These are phyloP conservation scores for Mormyrus lacerda DNA, from an alignment of 2,113 vertebrate genomes.

Conservation along the genomic window DNA sequence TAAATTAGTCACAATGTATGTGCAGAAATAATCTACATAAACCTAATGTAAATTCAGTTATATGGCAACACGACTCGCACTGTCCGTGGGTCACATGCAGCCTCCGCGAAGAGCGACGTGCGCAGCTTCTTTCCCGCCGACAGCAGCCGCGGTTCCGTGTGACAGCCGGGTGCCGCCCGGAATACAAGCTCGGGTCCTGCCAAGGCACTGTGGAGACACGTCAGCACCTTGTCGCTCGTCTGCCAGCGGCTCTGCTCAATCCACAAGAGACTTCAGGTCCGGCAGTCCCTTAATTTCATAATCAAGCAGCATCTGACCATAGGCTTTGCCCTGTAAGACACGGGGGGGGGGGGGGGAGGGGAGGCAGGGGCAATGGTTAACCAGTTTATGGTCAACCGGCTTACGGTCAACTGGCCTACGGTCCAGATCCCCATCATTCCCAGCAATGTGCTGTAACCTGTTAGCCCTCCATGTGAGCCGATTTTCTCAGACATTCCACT, in stretches of 20 bases:
- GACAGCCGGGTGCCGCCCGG: neutral
- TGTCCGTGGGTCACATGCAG: no score
- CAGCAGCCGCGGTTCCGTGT: neutral
- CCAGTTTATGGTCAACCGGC: neutral
- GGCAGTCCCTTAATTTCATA: constrained; percentile 71
- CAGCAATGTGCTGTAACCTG: neutral
- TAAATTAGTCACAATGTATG: neutral
- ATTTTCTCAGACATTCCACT: neutral
- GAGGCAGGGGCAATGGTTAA: neutral
- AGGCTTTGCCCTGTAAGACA: constrained; percentile 69
- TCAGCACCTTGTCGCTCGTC: neutral
- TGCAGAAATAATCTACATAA: neutral
- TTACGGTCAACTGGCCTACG: neutral
- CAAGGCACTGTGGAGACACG: neutral
- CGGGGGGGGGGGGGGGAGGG: neutral
- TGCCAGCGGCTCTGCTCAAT: constrained; percentile 39
- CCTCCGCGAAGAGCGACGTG: neutral
- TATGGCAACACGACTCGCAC: neutral
- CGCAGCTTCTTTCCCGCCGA: neutral
- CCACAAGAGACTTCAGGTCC: constrained; percentile 73
- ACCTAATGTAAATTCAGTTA: neutral
- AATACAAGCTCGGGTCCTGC: neutral
- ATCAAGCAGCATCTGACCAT: constrained; percentile 80
- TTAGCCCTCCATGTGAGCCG: neutral
- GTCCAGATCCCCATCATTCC: neutral